A percentile compares a stretch with the other conserved stretches of the same genome.
Conservation (phyloP, 1,140 invertebrate genomes). For the Sitophilus oryzae region DNA sequence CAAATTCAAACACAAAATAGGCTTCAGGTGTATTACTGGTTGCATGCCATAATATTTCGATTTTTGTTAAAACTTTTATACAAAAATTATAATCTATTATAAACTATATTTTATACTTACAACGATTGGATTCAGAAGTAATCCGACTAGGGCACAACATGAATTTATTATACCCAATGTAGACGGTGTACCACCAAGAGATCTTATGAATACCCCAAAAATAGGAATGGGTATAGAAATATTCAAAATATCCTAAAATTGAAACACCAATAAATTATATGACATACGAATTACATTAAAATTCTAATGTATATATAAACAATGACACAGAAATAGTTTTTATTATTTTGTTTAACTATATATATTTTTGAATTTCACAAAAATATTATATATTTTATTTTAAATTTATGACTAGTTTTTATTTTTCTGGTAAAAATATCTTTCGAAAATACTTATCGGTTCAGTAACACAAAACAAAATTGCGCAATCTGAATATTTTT, state of each 20-base stretch:
- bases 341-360: neutral
- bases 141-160: conserved; percentile 9
- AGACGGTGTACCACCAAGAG: conserved; percentile 14
- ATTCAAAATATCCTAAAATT: conserved; percentile 18
- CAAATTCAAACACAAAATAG: too few species aligned
- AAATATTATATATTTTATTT: too few species aligned
- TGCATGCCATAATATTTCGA: too few species aligned
- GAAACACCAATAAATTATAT: neutral
- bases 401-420: too few species aligned
- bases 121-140: conserved; percentile 23
- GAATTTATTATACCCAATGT: conserved; percentile 19
- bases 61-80: too few species aligned
- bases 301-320: neutral
- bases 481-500: too few species aligned
- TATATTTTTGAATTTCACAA: too few species aligned
- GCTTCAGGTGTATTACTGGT: too few species aligned
- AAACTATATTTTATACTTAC: conserved; percentile 18
- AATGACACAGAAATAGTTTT: neutral
- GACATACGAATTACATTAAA: neutral
- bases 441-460: too few species aligned
- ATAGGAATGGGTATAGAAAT: conserved; percentile 13
- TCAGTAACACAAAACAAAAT: too few species aligned
- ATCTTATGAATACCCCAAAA: conserved; percentile 12
- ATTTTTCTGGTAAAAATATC: too few species aligned
- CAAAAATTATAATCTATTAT: too few species aligned